A percentile compares a stretch with the other conserved stretches of the same genome.
Conservation (phyloP, 2,888 invertebrate genomes). For the Platycheirus albimanus region DNA sequence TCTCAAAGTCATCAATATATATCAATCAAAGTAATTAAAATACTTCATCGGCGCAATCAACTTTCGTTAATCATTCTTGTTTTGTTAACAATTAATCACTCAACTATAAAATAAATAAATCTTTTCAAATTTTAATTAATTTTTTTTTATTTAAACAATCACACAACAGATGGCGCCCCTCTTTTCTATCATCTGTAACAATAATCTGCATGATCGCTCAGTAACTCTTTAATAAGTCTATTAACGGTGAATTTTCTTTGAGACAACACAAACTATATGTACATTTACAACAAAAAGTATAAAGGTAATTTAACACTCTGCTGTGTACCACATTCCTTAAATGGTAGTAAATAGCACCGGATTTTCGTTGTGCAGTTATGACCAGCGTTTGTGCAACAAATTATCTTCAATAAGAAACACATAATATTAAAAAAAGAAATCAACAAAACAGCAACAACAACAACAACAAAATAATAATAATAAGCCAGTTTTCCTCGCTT, state of each 20-base stretch:
- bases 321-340: constrained; percentile 73
- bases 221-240: constrained; percentile 64
- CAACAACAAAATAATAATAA: constrained; percentile 59
- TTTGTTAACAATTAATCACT: constrained; percentile 48
- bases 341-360: constrained; percentile 71
- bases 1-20: too few species aligned
- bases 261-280: constrained; percentile 34
- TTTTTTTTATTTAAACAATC: constrained; percentile 36
- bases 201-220: constrained; percentile 45
- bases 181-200: not conserved
- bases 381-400: constrained; percentile 71
- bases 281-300: constrained; percentile 23
- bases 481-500: constrained; percentile 69
- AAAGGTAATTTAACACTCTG: constrained; percentile 63
- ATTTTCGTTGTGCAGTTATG: constrained; percentile 67
- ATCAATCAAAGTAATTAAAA: too few species aligned
- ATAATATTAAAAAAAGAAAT: constrained; percentile 37
- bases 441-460: constrained; percentile 29
- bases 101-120: constrained; percentile 39
- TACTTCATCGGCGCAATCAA: constrained; percentile 2
- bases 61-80: constrained; percentile 47
- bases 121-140: constrained; percentile 38
- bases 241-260: constrained; percentile 58
- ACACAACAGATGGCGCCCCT: not conserved
- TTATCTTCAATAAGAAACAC: constrained; percentile 66